A percentile compares a stretch with the other conserved stretches of the same genome.
Conservation (phyloP, 1,140 invertebrate species). For the Ooceraea biroi region DNA sequence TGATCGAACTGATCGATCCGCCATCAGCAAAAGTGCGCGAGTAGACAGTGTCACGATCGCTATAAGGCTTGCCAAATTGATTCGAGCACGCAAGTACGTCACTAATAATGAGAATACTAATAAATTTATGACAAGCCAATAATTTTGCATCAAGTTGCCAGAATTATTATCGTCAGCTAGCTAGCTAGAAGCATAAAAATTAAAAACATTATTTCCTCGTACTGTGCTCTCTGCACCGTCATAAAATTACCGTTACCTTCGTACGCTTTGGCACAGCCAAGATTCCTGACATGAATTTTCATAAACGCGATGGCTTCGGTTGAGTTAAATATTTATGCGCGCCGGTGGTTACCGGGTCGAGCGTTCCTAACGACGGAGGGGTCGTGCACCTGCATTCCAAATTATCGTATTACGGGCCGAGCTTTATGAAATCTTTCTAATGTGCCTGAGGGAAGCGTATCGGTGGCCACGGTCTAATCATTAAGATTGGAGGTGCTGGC, state of each 20-base stretch:
- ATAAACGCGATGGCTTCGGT: conserved; percentile 1
- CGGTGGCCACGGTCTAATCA: conserved; percentile 44
- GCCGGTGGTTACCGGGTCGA: neutral
- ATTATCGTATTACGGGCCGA: neutral
- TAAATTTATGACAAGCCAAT: neutral
- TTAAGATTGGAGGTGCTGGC: conserved; percentile 19
- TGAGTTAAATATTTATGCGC: conserved; percentile 46
- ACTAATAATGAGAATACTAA: neutral
- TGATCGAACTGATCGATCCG: neutral
- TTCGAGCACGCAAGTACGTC: no score
- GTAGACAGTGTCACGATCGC: neutral
- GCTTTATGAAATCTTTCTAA: conserved; percentile 51
- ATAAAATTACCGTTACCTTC: conserved; percentile 9
- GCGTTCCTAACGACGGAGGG: conserved; percentile 32
- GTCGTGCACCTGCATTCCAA: conserved; percentile 50
- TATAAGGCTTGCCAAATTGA: neutral
- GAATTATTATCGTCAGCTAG: neutral
- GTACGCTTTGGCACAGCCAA: neutral
- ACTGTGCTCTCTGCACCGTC: neutral
- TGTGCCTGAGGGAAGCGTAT: conserved; percentile 21
- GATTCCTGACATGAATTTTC: conserved; percentile 3
- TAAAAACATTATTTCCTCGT: neutral
- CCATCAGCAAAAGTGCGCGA: neutral
- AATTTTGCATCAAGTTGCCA: neutral
- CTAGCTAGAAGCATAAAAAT: no score